Base-by-base conservation (phyloP, 2,797 vertebrate genomes). In the Fistularia commersonii region DNA sequence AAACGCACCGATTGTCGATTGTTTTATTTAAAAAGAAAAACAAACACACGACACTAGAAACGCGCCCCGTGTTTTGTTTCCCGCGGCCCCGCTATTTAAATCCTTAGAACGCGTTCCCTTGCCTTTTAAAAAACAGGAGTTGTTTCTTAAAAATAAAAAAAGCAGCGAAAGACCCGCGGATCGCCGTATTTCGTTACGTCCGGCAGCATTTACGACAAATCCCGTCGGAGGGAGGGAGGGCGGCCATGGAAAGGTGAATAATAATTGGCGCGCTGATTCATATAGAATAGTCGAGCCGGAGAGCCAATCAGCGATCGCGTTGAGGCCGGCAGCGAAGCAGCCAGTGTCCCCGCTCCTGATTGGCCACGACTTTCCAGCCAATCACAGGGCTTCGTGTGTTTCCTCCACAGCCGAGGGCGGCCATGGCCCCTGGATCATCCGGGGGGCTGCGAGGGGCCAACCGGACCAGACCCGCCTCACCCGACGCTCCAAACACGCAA, bases 201-300 rank as follows among this genome's bases (percentile, higher is more conserved):
- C 47, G 39, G 39, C 47, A n/a, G 15, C 11, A 13, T 48, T 12
- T 13, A 33, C 36, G 37, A 35, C 34, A 35, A 35, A 35, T 6
- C 34, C 34, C 34, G 34, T 6, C 34, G 6, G 8, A 6, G 11
- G 8, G 8, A 5, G 36, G 36, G 36, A 9, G 8, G 8, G 11
- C 72, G n/a, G n/a, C n/a, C n/a, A n/a, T n/a, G n/a, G n/a, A n/a
- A n/a, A n/a, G n/a, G n/a, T n/a, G n/a, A n/a, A n/a, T n/a, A n/a
- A n/a, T n/a, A n/a, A 63, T 87, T 91, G 85, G 86, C 88, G 89
- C 85, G 74, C 83, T 82, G 77, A 80, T 90, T 91, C 82, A 82
- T 87, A 90, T 76, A 80, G 86, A 84, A 86, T 72, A 69, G 68
- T 33, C 23, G 58, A 48, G 45, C 64, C n/a, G 51, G 32, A 45